Base-by-base conservation (phyloP, 2,797 vertebrate species). In the Pampus argenteus region DNA sequence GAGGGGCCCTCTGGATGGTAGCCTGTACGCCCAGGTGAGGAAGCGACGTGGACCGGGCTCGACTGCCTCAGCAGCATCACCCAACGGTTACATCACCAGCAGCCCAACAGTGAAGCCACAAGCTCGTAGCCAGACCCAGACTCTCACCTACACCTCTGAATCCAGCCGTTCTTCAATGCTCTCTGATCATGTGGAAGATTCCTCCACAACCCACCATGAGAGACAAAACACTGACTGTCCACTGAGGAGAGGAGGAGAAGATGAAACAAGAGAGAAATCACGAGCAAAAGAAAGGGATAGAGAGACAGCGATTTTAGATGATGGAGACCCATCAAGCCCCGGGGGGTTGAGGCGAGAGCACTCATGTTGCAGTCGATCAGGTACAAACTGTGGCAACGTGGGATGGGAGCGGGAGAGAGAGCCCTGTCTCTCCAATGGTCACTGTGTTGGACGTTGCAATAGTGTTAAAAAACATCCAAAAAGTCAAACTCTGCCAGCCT, bases 1-100 rank as follows among this genome's bases (percentile, higher is more conserved):
- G 0, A 93, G 92, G 48, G 97, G 97, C 0, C 97, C 97, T 59
- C 86, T 98, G 55, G 97, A 98, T 2, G 97, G 97, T 49, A 98
- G 97, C 74, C 94, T 97, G 14, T 98, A 98, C 1, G 97, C 97
- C 50, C 95, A 96, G 80, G 95, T 98, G 80, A 95, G 92, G 85
- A 97, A 96, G 80, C 93, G 94, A 0, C 92, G 91, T 2, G 89
- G 91, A 11, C 93, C 92, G 0, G 91, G 91, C 59, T 90, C 86
- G 0, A 83, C 88, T 4, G 71, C 87, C 42, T 85, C 86, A 10
- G 55, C 64, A 65, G 71, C 77, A 11, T 91, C 92, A 26, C 57
- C 88, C 51, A 93, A 90, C 38, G 90, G 93, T 9, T 92, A 86
- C 59, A 93, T 94, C 36, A 76, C 83, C 2, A 82, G 79, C 80